phyloP scores from a whole-genome alignment of 2,888 invertebrate species.

The Suillia variegata region DNA sequence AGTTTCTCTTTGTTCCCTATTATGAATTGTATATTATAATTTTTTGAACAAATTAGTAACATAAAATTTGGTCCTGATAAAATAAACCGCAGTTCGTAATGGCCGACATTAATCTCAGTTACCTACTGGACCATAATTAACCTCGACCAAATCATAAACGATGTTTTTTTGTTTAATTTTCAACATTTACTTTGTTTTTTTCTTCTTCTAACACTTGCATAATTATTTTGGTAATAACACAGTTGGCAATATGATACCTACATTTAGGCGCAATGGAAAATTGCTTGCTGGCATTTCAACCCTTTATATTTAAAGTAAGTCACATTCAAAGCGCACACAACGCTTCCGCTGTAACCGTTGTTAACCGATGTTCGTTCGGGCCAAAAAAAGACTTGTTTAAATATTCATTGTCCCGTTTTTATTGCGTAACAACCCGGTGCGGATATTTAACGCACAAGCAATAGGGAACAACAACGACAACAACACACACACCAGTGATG shows the following conservation, averaged over 20 bases:
- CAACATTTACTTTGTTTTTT: too few species aligned
- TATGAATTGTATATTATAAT: too few species aligned
- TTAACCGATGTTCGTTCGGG: neutral
- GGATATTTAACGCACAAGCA: neutral
- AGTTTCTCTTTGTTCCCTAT: too few species aligned
- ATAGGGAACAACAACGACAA: neutral
- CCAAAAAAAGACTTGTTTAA: slow-evolving; percentile 15
- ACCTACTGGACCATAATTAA: too few species aligned
- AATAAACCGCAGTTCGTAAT: too few species aligned
- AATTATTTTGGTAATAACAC: slow-evolving; percentile 7
- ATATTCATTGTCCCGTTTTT: slow-evolving; percentile 18
- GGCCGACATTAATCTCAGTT: too few species aligned
- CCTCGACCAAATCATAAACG: too few species aligned
- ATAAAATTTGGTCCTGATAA: too few species aligned
- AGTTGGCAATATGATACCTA: neutral
- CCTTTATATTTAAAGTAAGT: neutral
- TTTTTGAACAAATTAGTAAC: too few species aligned
- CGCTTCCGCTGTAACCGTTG: slow-evolving; percentile 2
- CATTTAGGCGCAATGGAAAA: neutral
- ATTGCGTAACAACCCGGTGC: slow-evolving; percentile 6
- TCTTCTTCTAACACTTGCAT: too few species aligned
- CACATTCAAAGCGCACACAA: too few species aligned
- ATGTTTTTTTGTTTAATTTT: too few species aligned
- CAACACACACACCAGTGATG: neutral
- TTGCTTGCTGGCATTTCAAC: neutral